Evolutionary conservation across 2,797 vertebrate species (phyloP), one percentile per base, ranked within the genome.

Genomic region (Microctenopoma steveboyesi): DNA sequence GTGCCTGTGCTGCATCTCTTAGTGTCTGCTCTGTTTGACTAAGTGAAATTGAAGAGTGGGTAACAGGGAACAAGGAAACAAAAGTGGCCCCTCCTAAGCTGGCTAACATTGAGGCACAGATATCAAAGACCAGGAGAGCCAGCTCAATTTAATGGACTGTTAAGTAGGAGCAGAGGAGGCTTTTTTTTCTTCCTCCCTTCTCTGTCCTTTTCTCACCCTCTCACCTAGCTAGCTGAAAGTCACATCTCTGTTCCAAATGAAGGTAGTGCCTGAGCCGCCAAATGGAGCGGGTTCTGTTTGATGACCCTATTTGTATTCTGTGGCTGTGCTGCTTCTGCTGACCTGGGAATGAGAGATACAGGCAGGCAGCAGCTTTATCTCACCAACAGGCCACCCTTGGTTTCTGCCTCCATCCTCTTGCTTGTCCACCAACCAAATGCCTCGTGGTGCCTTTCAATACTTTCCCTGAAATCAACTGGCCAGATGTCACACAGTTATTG

Each of bases 261-360:
- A 76, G 74, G 72, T 63, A 88, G 74, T 6, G 68, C 45, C 79
- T 69, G 70, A 87, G 81, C 64, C 80, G 76, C 79, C 73, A 65
- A 85, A 89, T 66, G 79, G 72, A 84, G 74, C 63, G 0, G 43
- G 68, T 53, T 75, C 48, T 16, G 67, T 92, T 88, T 90, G 87
- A 92, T 92, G 83, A 80, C 55, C 84, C 82, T 63, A 91, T 93
- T 91, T 91, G 84, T 91, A 93, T 92, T 91, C 88, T 74, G 77
- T 79, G 61, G 69, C 69, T 43, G 73, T 67, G 78, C 79, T 47
- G 76, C 82, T 76, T 83, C 79, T 76, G 55, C 79, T 87, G 90
- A 91, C 84, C 92, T 91, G 89, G 65, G 84, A 81, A 64, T 78
- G 86, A 89, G 80, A 89, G 86, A 90, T 87, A 87, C 72, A 77